phyloP scores from a whole-genome alignment of 37 sponge, comb jelly and placozoan species.

The Halisarca cf. caerulea region DNA sequence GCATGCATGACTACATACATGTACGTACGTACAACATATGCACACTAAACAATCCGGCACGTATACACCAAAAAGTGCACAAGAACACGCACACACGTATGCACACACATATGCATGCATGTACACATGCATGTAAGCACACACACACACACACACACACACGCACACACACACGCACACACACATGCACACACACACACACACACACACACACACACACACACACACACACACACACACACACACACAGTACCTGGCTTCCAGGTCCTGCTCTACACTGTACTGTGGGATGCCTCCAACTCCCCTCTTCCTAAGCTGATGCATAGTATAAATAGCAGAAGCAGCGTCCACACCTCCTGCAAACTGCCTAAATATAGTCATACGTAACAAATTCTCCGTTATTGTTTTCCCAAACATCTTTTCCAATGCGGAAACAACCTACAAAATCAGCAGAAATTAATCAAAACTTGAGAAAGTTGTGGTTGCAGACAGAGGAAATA shows the following conservation, averaged over 20 bases:
- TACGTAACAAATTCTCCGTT: constrained; percentile 33
- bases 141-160: too few species aligned
- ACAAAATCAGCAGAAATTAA: neutral
- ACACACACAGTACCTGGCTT: neutral
- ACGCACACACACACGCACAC: neutral
- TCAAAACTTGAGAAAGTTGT: neutral
- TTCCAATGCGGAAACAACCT: neutral
- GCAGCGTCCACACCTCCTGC: constrained; percentile 50
- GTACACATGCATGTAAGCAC: too few species aligned
- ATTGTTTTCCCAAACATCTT: constrained; percentile 42
- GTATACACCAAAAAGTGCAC: too few species aligned
- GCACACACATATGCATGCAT: too few species aligned
- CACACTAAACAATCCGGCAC: too few species aligned
- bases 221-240: neutral
- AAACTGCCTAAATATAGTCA: constrained; percentile 70
- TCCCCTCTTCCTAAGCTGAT: constrained; percentile 16
- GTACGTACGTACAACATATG: too few species aligned
- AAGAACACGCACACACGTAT: too few species aligned
- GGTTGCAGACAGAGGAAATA: neutral
- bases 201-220: neutral
- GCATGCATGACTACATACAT: too few species aligned
- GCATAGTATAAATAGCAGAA: neutral
- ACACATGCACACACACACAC: neutral
- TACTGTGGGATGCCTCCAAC: constrained; percentile 45
- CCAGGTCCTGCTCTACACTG: constrained; percentile 54